Evolutionary conservation across 2,797 vertebrate species (phyloP).

Genomic region (Melanotaenia boesemani): DNA sequence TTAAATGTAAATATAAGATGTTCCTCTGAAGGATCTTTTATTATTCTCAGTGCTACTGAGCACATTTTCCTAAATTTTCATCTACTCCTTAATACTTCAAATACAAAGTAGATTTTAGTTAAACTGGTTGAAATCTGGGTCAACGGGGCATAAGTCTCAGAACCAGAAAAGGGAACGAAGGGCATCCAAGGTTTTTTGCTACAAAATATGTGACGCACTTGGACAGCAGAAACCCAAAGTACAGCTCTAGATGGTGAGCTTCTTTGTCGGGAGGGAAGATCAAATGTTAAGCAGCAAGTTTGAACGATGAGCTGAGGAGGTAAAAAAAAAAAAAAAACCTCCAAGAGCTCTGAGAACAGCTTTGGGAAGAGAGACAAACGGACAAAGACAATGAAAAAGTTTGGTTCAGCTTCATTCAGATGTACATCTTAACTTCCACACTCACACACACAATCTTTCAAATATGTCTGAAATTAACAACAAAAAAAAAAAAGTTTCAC

Average conservation of each 20-base stretch:
- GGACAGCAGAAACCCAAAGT: slow-evolving; percentile 22
- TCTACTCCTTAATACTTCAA: slow-evolving; percentile 13
- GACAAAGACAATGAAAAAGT: slow-evolving; percentile 66
- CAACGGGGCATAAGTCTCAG: slow-evolving; percentile 1
- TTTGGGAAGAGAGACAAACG: slow-evolving; percentile 44
- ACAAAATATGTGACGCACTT: slow-evolving; percentile 33
- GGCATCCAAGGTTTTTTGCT: slow-evolving; percentile 26
- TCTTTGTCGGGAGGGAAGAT: neutral
- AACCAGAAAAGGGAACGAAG: slow-evolving; percentile 4
- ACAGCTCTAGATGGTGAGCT: slow-evolving; percentile 6
- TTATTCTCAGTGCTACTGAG: neutral
- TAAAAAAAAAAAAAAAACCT: slow-evolving; percentile 7
- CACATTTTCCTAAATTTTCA: slow-evolving; percentile 7
- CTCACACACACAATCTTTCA: slow-evolving; percentile 45
- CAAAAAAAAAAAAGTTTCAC: slow-evolving; percentile 44
- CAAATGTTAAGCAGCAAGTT: slow-evolving; percentile 42
- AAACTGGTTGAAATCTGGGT: slow-evolving; percentile 27
- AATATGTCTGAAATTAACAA: slow-evolving; percentile 68
- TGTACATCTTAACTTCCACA: slow-evolving; percentile 59
- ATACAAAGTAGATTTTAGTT: slow-evolving; percentile 16
- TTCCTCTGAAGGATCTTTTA: slow-evolving; percentile 4
- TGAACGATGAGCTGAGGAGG: slow-evolving; percentile 11
- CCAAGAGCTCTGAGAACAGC: slow-evolving; percentile 30
- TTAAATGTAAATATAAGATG: neutral
- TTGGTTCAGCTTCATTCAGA: slow-evolving; percentile 79